Conservation (phyloP, 2,113 vertebrate species). For the pig (Sus scrofa) region DNA sequence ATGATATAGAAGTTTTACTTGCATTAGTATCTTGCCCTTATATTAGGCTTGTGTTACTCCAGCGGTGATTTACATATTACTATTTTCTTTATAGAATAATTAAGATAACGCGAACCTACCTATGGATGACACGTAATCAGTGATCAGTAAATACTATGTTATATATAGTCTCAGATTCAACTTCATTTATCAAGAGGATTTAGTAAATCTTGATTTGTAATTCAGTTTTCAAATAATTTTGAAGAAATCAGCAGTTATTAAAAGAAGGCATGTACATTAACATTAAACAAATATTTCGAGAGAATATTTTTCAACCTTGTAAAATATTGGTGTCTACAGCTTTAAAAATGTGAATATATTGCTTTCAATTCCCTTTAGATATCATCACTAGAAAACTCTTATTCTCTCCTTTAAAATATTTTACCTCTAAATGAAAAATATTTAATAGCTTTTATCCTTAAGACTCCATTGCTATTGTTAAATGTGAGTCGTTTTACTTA, state of each 20-base stretch:
- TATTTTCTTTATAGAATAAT: conserved; percentile 32
- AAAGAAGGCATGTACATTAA: neutral
- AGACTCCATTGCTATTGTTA: conserved; percentile 36
- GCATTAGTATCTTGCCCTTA: conserved; percentile 20
- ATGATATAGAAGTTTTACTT: conserved; percentile 42
- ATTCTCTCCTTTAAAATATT: conserved; percentile 50
- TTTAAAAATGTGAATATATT: neutral
- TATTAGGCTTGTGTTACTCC: conserved; percentile 39
- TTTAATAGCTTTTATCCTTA: conserved; percentile 16
- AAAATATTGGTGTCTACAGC: neutral
- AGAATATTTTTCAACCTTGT: conserved; percentile 41
- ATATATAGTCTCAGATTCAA: neutral
- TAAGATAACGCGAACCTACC: conserved; percentile 33
- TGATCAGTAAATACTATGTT: neutral
- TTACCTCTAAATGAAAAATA: conserved; percentile 38
- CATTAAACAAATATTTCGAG: conserved; percentile 51
- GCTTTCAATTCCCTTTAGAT: conserved; percentile 47
- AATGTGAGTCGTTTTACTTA: conserved; percentile 55
- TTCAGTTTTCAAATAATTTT: conserved; percentile 57
- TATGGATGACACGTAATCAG: neutral
- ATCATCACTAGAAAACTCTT: neutral
- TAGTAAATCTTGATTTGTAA: conserved; percentile 49
- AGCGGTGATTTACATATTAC: neutral
- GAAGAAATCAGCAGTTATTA: conserved; percentile 1
- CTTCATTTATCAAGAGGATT: conserved; percentile 63